Conservation (phyloP, 1,140 invertebrate genomes). For the Atopsyche davidsoni region DNA sequence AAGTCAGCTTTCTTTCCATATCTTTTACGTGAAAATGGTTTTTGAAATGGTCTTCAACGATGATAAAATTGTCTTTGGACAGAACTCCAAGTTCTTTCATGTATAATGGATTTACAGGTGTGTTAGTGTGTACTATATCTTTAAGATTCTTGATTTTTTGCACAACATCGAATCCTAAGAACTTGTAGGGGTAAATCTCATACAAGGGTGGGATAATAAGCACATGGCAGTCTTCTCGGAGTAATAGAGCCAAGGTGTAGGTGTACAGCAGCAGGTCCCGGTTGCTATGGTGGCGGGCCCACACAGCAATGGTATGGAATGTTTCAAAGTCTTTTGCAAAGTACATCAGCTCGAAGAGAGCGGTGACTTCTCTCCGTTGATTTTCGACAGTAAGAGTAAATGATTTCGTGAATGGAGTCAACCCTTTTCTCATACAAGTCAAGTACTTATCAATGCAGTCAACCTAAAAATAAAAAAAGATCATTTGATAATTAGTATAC, state of each 20-base stretch:
- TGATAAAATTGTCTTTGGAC: slow-evolving; percentile 42
- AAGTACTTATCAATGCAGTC: too few relatives aligned
- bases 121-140: too few relatives aligned
- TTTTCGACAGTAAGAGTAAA: too few relatives aligned
- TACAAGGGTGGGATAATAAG: slow-evolving; percentile 55
- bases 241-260: slow-evolving; percentile 51
- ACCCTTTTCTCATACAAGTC: too few relatives aligned
- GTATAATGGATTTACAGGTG: slow-evolving; percentile 36
- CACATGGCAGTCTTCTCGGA: slow-evolving; percentile 51
- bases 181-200: slow-evolving; percentile 57
- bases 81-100: slow-evolving; percentile 37
- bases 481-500: too few relatives aligned
- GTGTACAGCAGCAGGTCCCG: slow-evolving; percentile 54
- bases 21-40: slow-evolving; percentile 52
- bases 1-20: slow-evolving; percentile 51
- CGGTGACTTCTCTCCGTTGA: too few relatives aligned
- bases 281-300: slow-evolving; percentile 53
- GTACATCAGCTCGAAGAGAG: too few relatives aligned
- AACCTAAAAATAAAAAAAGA: too few relatives aligned
- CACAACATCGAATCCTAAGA: slow-evolving; percentile 51
- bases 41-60: slow-evolving; percentile 57
- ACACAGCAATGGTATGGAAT: slow-evolving; percentile 55
- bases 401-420: too few relatives aligned
- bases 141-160: slow-evolving; percentile 51
- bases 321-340: slow-evolving; percentile 58